Evolutionary conservation across 1,140 invertebrate genomes (phyloP), one percentile per base, ranked within the genome.

Genomic region (Agrypnia vestita): DNA sequence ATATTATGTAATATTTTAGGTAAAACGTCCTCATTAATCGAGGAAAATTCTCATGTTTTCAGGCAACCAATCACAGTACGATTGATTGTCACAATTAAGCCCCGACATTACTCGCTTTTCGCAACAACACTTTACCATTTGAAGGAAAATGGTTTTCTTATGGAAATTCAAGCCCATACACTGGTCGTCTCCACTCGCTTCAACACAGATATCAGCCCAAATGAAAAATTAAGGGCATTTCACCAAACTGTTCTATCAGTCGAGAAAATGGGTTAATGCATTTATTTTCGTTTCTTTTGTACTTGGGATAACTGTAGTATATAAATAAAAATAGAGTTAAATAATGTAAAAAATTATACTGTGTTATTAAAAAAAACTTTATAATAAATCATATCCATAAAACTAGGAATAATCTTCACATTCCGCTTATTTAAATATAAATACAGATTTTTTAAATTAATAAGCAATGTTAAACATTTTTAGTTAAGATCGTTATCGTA

Each of bases 191-290:
- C 13, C 49, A 13, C 51, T 13, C 69, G n/a, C 21, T 73, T 25
- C 17, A 13, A 44, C 43, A 73, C 47, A 73, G 69, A 73, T 73
- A 73, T 73, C 69, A 55, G 69, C 17, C 21, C 4, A 25, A 55
- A 73, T 73, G 69, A 73, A 73, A 73, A 73, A 73, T 73, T 73
- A 73, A 73, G 69, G 53, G 53, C 69, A 73, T 73, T 61, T 44
- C 64, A 44, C 64, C 64, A 69, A 69, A 69, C 64, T 69, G 44
- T 46, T 49, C 46, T 69, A 69, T 69, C 64, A 47, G 64, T n/a
- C 4, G 44, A 69, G 64, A 11, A 69, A 69, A 69, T 69, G 64
- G 64, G 64, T 69, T 69, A 69, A 69, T 69, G 64, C 64, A 47
- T 69, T 69, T 47, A n/a, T 69, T 69, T 69, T 69, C 17, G 62